Conservation (phyloP, 2,113 vertebrate species). For the Eleginops maclovinus region DNA sequence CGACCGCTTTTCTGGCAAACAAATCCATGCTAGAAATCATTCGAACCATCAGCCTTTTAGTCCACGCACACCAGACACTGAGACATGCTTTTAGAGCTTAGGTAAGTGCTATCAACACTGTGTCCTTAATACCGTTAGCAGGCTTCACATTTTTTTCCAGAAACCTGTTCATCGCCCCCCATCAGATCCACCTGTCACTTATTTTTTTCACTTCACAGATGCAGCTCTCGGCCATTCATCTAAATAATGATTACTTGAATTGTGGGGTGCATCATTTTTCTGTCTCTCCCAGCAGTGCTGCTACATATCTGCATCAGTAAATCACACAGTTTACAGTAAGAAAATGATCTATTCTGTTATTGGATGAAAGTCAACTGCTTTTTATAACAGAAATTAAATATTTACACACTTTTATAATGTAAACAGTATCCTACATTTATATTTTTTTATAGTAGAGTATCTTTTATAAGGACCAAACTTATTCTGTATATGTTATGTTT, state of each 20-base stretch:
- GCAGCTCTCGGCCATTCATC: conserved; percentile 43
- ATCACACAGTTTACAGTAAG: neutral
- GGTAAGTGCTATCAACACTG: conserved; percentile 71
- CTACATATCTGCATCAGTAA: conserved; percentile 33
- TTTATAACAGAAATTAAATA: conserved; percentile 10
- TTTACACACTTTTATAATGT: no score
- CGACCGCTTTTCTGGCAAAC: conserved; percentile 77
- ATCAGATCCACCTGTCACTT: conserved; percentile 16
- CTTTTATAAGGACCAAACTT: no score
- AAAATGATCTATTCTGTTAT: neutral
- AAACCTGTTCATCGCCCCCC: conserved; percentile 48
- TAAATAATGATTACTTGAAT: conserved; percentile 37
- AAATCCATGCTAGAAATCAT: conserved; percentile 74
- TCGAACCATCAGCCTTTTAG: conserved; percentile 75
- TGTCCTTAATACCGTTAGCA: conserved; percentile 57
- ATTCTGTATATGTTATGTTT: no score
- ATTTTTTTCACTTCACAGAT: conserved; percentile 20
- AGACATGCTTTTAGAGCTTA: conserved; percentile 77
- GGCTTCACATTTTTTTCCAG: conserved; percentile 51
- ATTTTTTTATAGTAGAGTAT: no score
- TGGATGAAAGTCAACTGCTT: neutral
- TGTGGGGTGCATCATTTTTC: neutral
- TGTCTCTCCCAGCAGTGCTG: conserved; percentile 7
- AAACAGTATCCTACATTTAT: no score
- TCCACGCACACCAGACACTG: conserved; percentile 66